Base-by-base conservation (phyloP, 2,797 vertebrate genomes). In the Channallabes apus region DNA sequence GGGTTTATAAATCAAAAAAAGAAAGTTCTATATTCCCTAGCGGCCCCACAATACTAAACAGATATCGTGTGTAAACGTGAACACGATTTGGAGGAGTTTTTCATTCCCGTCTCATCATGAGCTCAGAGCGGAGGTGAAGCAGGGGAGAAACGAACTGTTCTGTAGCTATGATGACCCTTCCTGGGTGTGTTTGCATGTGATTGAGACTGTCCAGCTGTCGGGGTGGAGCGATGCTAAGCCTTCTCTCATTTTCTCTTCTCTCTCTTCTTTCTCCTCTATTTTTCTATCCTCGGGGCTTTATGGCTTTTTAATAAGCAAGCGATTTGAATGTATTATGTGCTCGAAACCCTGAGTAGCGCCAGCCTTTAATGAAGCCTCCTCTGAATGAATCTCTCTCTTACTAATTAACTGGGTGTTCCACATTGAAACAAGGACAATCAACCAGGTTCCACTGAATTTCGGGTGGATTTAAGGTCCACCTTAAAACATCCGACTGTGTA, bases 161-260 rank as follows among this genome's bases (percentile, higher is more conserved):
- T 15, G 73, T 84, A 61, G 61, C 87, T 2, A 38, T 0, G 56
- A 7, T 6, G 22, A 32, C 27, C 18, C 18, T 32, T 22, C 17
- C 17, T 59, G 75, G 77, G 83, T 29, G 89, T 85, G 65, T 86
- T 71, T 75, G 78, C 81, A 77, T 77, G 46, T 64, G 71, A 76
- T 46, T 86, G 90, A 91, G 77, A 87, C 88, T 81, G 83, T 91
- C 87, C 91, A 93, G 92, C 92, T 93, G 91, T 89, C 89, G 85
- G 82, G 90, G 90, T 90, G 92, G 91, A 92, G 89, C 85, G 82
- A 82, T 79, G 64, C 65, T 17, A 59, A 64, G 41, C 54, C 77
- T 78, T 87, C 18, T 82, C 85, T 86, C 64, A 88, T 84, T 89
- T 88, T 87, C 85, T 86, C 87, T 89, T 68, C 56, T 83, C 87